Percentiles rank a stretch among this genome's conserved stretches.
Conservation (phyloP, 2,797 vertebrate species). For the Ara ararauna region DNA sequence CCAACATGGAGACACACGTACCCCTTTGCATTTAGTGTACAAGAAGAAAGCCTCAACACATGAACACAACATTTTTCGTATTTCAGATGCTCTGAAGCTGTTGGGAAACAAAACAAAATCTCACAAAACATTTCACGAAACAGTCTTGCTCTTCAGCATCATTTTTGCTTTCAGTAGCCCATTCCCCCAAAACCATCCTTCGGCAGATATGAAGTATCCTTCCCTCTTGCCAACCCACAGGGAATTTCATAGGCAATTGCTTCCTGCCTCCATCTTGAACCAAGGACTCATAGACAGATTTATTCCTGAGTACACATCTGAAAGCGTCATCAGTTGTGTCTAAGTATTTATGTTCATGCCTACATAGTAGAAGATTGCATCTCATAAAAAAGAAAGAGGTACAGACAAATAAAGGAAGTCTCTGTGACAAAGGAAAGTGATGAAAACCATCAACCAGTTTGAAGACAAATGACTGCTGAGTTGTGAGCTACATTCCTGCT, state of each 20-base stretch:
- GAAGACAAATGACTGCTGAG: not conserved
- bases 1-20: not conserved
- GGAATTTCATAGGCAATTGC: constrained; percentile 25
- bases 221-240: not conserved
- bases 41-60: not conserved
- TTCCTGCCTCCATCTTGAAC: constrained; percentile 33
- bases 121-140: not conserved
- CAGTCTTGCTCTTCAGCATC: not conserved
- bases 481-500: not conserved
- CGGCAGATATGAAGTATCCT: not conserved
- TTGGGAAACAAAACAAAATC: not conserved
- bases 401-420: constrained; percentile 24
- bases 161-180: not conserved
- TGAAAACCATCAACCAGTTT: not conserved
- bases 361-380: not conserved
- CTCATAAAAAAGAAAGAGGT: not conserved
- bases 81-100: not conserved
- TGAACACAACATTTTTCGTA: not conserved
- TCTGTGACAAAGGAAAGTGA: not conserved
- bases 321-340: not conserved
- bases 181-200: constrained; percentile 11
- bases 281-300: constrained; percentile 45
- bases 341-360: constrained; percentile 31
- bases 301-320: constrained; percentile 38
- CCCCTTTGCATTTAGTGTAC: not conserved